Conservation (phyloP, 2,888 invertebrate genomes). For the Anthrax anthrax region DNA sequence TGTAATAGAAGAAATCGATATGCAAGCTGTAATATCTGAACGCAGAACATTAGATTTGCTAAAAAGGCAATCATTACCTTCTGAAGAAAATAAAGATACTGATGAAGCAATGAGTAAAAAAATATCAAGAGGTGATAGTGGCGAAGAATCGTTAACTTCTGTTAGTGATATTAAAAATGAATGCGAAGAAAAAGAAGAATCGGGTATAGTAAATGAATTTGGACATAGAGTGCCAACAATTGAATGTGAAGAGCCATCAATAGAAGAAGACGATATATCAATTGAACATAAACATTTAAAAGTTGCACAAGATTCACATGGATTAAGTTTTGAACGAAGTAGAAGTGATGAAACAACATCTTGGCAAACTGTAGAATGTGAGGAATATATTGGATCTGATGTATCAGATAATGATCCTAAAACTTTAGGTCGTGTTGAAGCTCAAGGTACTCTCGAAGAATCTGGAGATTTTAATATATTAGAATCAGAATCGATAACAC, state of each 20-base stretch:
- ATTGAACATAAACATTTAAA: conserved; percentile 28
- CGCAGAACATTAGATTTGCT: conserved; percentile 46
- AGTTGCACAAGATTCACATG: conserved; percentile 24
- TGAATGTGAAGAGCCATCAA: conserved; percentile 33
- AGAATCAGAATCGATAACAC: conserved; percentile 34
- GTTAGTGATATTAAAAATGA: conserved; percentile 44
- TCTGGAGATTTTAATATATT: conserved; percentile 39
- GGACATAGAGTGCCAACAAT: conserved; percentile 33
- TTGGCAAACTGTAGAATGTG: conserved; percentile 52
- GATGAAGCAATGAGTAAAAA: conserved; percentile 26
- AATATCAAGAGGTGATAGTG: conserved; percentile 42
- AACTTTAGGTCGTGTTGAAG: conserved; percentile 32
- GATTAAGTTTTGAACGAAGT: conserved; percentile 37
- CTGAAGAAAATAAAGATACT: conserved; percentile 33
- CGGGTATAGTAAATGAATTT: conserved; percentile 25
- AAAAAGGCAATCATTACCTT: conserved; percentile 40
- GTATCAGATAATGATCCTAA: conserved; percentile 41
- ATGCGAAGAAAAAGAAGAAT: conserved; percentile 9
- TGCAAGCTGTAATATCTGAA: conserved; percentile 46
- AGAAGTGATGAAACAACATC: conserved; percentile 54
- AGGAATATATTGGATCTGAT: conserved; percentile 49
- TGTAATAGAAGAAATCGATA: conserved; percentile 36
- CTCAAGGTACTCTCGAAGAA: conserved; percentile 46
- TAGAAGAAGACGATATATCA: conserved; percentile 28
- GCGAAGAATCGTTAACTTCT: conserved; percentile 54